These are phyloP conservation scores for Todus mexicanus DNA, from an alignment of 2,797 vertebrate genomes.

Conservation along the genomic window DNA sequence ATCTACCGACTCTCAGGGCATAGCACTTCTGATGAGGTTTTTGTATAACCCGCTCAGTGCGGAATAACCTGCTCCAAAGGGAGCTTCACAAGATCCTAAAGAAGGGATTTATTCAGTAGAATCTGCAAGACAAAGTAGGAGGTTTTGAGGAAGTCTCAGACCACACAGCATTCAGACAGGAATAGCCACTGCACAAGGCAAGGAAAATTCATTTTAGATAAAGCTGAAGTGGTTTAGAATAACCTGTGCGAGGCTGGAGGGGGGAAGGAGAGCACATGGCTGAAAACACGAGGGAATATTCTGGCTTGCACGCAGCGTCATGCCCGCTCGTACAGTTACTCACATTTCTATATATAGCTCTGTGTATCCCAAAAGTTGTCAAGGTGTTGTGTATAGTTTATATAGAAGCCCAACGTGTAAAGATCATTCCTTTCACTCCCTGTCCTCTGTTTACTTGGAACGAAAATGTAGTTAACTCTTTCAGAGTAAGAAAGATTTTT, in stretches of 20 bases:
- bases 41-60: background rate
- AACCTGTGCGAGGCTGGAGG: background rate
- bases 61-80: background rate
- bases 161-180: background rate
- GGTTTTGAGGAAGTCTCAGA: background rate
- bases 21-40: background rate
- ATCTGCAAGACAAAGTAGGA: background rate
- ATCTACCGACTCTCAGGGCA: background rate
- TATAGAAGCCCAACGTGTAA: background rate
- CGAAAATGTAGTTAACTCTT: background rate
- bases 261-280: background rate
- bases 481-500: background rate
- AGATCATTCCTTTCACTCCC: background rate
- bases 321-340: background rate
- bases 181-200: background rate
- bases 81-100: background rate
- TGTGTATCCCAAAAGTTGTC: background rate
- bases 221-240: background rate
- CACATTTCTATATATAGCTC: constrained; percentile 29
- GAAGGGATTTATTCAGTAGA: background rate
- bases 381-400: background rate
- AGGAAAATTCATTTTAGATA: background rate
- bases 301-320: background rate
- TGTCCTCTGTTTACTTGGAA: background rate
- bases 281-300: background rate